Evolutionary conservation across 1,140 invertebrate species (phyloP), one percentile per base, ranked within the genome.

Genomic region (Globodera rostochiensis): DNA sequence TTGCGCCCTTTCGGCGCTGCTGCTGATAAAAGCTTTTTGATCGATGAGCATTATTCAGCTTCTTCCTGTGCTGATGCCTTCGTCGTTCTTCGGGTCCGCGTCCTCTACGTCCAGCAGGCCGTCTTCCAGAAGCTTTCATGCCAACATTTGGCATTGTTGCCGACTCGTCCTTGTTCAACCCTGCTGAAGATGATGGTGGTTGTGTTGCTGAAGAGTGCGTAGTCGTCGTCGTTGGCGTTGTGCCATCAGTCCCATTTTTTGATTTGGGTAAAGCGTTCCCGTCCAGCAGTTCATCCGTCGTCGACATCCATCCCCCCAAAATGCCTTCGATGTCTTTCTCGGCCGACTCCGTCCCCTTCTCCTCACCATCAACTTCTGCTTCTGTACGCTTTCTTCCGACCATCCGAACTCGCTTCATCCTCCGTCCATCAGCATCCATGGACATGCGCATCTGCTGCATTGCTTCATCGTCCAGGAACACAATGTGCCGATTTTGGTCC

Each of bases 401-500:
- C 36, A 36, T 36, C 3, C 36, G 36, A 36, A 36, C 36, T 3
- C 36, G 36, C 36, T 36, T 36, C n/a, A 79, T 77, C 49, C 47
- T 74, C 60, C 13, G 49, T 79, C 19, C 49, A 69, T 73, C 5
- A 19, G 49, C 47, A 49, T 50, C n/a, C 79, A 49, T 71, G 45
- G 15, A 25, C 21, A 81, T 53, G 57, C 25, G 7, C 80, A 73
- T 82, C 64, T 45, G 66, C 73, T 73, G 53, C 74, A 76, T 50
- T 53, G 73, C 49, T n/a, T 78, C 45, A 19, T 84, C 69, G 50
- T 74, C 25, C 53, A 81, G 73, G 69, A 53, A 80, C 75, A 86
- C 83, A 49, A 84, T 77, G 71, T 88, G 84, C 53, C 76, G 73
- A 57, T 88, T 90, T 73, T 82, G 77, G 74, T 88, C 80, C 15